Conservation (phyloP, 1,140 invertebrate species). For the Aphelenchoides besseyi region DNA sequence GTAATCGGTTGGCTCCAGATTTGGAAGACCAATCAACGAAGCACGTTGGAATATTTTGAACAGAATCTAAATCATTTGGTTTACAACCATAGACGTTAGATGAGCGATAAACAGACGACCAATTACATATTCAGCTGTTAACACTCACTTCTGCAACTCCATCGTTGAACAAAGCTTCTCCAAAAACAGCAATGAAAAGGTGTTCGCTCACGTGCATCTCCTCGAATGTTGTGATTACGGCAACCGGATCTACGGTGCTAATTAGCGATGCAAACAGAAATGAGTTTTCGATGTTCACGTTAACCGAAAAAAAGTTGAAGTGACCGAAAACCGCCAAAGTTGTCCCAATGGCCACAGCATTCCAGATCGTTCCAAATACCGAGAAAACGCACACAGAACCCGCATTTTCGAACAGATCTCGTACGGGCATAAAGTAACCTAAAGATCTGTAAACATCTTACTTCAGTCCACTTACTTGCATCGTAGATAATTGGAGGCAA, state of each 20-base stretch:
- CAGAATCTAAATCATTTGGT: slow-evolving; percentile 11
- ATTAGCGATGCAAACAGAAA: slow-evolving; percentile 93
- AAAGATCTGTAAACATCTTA: neutral
- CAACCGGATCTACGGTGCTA: slow-evolving; percentile 95
- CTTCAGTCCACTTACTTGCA: slow-evolving; percentile 63
- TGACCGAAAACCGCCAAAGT: slow-evolving; percentile 25
- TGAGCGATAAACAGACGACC: too few species aligned
- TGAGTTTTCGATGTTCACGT: neutral
- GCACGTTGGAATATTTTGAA: slow-evolving; percentile 28
- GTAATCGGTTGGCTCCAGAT: neutral
- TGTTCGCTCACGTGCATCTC: slow-evolving; percentile 71
- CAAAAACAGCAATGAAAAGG: slow-evolving; percentile 96
- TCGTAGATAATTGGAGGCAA: slow-evolving; percentile 65
- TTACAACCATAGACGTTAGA: too few species aligned
- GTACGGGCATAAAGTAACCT: slow-evolving; percentile 55
- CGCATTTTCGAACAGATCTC: slow-evolving; percentile 64
- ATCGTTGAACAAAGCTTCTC: slow-evolving; percentile 94
- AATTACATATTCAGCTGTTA: neutral
- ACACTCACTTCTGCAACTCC: slow-evolving; percentile 66
- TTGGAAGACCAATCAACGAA: slow-evolving; percentile 18
- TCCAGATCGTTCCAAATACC: slow-evolving; percentile 71
- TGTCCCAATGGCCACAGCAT: slow-evolving; percentile 56
- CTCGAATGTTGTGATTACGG: slow-evolving; percentile 67
- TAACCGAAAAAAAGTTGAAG: slow-evolving; percentile 34
- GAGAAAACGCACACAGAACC: slow-evolving; percentile 92